These are phyloP conservation scores for Dorcus parallelipipedus DNA, from an alignment of 2,888 invertebrate genomes.

Conservation along the genomic window DNA sequence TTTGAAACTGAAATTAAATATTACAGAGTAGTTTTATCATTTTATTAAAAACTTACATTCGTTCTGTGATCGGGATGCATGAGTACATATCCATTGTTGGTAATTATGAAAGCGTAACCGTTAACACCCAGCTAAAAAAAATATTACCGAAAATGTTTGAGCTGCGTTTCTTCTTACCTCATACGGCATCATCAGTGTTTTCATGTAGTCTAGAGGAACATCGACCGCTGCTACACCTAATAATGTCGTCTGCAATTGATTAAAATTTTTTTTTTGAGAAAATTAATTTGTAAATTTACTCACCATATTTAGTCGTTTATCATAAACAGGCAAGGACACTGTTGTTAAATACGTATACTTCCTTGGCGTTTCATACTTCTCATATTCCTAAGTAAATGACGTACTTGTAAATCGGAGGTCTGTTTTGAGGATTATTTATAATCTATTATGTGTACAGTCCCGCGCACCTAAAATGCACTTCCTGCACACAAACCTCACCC, in stretches of 20 bases:
- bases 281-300: constrained; percentile 39
- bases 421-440: too few relatives aligned
- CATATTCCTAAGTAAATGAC: constrained; percentile 50
- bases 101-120: constrained; percentile 91
- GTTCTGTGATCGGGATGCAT: constrained; percentile 92
- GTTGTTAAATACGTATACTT: constrained; percentile 82
- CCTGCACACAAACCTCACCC: too few relatives aligned
- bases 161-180: constrained; percentile 51
- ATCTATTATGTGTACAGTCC: too few relatives aligned
- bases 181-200: constrained; percentile 79
- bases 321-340: constrained; percentile 90
- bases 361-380: constrained; percentile 58
- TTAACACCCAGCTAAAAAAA: constrained; percentile 78
- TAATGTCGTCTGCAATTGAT: constrained; percentile 68
- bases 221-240: constrained; percentile 97
- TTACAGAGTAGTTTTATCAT: neutral
- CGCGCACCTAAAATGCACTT: too few relatives aligned
- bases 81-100: constrained; percentile 91
- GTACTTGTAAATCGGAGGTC: neutral
- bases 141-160: neutral
- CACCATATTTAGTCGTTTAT: constrained; percentile 76
- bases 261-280: constrained; percentile 22
- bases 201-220: constrained; percentile 86
- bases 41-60: constrained; percentile 60
- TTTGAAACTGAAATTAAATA: constrained; percentile 58